Conservation (phyloP, 2,888 invertebrate genomes). For the Acanthosoma haemorrhoidale region DNA sequence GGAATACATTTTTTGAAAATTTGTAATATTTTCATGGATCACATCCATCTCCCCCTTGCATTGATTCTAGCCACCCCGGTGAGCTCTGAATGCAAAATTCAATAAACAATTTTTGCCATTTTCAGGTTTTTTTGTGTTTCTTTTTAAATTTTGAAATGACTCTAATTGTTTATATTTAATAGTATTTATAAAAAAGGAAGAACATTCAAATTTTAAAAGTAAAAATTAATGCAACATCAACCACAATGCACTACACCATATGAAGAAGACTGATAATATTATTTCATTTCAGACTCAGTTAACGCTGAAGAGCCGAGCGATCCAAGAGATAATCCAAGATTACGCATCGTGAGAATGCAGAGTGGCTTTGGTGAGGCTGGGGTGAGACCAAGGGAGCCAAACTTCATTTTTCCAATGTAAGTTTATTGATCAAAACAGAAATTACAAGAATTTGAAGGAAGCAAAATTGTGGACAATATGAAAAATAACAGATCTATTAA, state of each 20-base stretch:
- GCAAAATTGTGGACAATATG: no score
- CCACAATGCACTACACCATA: not conserved
- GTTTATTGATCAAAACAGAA: not conserved
- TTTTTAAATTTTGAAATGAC: no score
- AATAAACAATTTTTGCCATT: not conserved
- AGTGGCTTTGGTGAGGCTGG: constrained; percentile 40
- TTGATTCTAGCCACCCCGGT: not conserved
- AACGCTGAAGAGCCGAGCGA: constrained; percentile 29
- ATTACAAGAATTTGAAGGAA: no score
- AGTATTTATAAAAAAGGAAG: not conserved
- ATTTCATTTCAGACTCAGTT: constrained; percentile 29
- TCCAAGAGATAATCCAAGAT: constrained; percentile 35
- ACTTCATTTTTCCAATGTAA: not conserved
- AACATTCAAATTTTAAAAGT: not conserved
- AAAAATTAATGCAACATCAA: not conserved
- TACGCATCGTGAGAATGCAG: constrained; percentile 42
- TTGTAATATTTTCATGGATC: no score
- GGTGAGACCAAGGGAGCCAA: constrained; percentile 18
- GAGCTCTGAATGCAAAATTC: not conserved
- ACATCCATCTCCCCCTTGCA: not conserved
- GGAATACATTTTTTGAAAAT: no score
- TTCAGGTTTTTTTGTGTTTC: not conserved
- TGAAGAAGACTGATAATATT: not conserved
- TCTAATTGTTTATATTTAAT: not conserved
- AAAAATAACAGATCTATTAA: no score